Base-by-base conservation (phyloP, 2,888 invertebrate genomes). In the Punctoribates punctum region DNA sequence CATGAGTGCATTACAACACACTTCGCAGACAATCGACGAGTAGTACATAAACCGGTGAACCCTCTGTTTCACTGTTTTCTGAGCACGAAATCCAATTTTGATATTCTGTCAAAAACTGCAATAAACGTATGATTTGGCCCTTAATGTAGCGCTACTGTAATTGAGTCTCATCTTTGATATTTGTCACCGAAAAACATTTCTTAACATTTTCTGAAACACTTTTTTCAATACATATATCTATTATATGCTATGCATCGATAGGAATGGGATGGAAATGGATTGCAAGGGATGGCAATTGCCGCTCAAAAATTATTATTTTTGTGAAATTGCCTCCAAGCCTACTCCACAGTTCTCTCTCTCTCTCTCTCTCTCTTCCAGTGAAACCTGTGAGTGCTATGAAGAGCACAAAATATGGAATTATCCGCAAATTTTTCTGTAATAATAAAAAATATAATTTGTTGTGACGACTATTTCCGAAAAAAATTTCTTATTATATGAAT, bases 131-230 rank as follows among this genome's bases (percentile, higher is more conserved):
- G 20, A 70, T 70, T 70, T 70, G 42, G 70, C 46, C 29, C 29
- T 15, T 65, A 65, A 29, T 65, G 17, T 17, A 70, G 17, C 2
- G 9, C 29, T 34, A 34, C 34, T 34, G 34, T 70, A 70, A 70
- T 70, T 70, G 70, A 67, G 67, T 70, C 70, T 70, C 70, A 70
- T 70, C 70, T 70, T 42, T 70, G 70, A 70, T 20, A 70, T 70
- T 70, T 70, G 70, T 70, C 70, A 70, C 70, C 70, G 38, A 46
- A 70, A 48, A 65, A 65, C 62, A 34, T 34, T 34, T 34, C 34
- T 34, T 67, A 34, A 67, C 20, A 67, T 38, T 27, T 20, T 25
- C 34, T 67, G 70, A 38, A 38, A 70, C 70, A 46, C 70, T 70
- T 46, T 42, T 46, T 20, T 8, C 20, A 38, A 38, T 34, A 38